Conservation (phyloP, 2,797 vertebrate species). For the Argyrosomus regius region DNA sequence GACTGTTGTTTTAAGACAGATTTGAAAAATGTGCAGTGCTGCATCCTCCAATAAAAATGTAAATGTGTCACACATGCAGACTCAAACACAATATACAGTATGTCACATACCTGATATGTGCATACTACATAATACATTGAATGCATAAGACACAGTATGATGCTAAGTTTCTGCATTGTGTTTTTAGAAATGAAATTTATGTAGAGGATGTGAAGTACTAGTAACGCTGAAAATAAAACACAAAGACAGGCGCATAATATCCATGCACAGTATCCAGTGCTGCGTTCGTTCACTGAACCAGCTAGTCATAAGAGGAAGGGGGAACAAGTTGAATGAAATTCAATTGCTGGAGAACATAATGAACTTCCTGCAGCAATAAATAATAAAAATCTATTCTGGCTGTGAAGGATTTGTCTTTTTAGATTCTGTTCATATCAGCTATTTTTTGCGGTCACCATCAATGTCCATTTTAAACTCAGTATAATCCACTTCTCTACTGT, state of each 20-base stretch:
- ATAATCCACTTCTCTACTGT: background rate
- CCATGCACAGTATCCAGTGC: background rate
- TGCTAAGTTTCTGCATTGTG: background rate
- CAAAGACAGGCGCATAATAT: no score
- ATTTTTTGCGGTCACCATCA: background rate
- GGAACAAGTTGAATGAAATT: background rate
- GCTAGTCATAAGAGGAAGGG: no score
- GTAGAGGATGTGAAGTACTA: background rate
- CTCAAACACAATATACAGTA: no score
- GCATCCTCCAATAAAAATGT: no score
- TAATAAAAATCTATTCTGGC: background rate
- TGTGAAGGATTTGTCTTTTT: no score
- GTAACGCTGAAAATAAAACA: background rate
- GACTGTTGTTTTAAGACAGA: no score
- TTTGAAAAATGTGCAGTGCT: no score
- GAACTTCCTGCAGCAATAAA: no score
- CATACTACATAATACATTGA: background rate
- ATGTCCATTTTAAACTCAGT: background rate
- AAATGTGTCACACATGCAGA: background rate
- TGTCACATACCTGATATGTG: background rate
- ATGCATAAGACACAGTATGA: background rate
- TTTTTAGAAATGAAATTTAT: background rate
- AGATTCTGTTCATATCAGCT: no score
- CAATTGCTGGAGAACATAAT: background rate
- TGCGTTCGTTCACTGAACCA: background rate